A percentile compares a stretch with the other conserved stretches of the same genome.
phyloP scores from a whole-genome alignment of 2,888 invertebrate species.

The Drosophila parthenogenetica region DNA sequence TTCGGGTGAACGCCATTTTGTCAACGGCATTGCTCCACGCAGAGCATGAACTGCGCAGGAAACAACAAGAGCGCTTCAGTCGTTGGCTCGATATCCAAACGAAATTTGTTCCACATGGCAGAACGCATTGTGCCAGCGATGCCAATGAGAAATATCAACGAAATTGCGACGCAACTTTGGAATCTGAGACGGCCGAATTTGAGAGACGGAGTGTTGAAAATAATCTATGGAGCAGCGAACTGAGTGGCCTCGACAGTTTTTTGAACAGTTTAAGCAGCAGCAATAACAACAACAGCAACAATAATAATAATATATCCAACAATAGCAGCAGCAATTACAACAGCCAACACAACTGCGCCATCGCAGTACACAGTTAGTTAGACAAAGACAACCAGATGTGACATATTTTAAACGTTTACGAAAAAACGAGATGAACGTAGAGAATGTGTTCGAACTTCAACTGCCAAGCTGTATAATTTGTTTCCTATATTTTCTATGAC shows the following conservation, averaged over 20 bases:
- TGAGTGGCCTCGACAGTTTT: constrained; percentile 87
- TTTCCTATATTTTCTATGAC: constrained; percentile 43
- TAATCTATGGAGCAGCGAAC: constrained; percentile 85
- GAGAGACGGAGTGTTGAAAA: constrained; percentile 75
- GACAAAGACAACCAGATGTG: constrained; percentile 55
- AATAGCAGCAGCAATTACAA: constrained; percentile 38
- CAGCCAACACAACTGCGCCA: constrained; percentile 55
- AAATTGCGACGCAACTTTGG: constrained; percentile 35
- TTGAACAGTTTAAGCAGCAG: constrained; percentile 86
- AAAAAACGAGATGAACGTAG: constrained; percentile 14
- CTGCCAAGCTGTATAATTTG: constrained; percentile 30
- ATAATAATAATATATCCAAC: constrained; percentile 16
- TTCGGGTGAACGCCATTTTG: constrained; percentile 87
- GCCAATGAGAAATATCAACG: constrained; percentile 43
- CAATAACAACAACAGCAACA: constrained; percentile 42
- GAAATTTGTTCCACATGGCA: constrained; percentile 76
- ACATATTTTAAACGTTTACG: constrained; percentile 37
- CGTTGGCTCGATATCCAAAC: constrained; percentile 86
- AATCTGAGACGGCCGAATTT: constrained; percentile 62
- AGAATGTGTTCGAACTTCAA: constrained; percentile 41
- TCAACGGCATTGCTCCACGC: constrained; percentile 86
- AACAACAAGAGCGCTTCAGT: constrained; percentile 86
- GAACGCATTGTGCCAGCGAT: constrained; percentile 61
- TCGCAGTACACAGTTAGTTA: constrained; percentile 63
- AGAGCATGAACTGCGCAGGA: constrained; percentile 86